Evolutionary conservation across 2,888 invertebrate species (phyloP).

Genomic region (Synergus itoensis): DNA sequence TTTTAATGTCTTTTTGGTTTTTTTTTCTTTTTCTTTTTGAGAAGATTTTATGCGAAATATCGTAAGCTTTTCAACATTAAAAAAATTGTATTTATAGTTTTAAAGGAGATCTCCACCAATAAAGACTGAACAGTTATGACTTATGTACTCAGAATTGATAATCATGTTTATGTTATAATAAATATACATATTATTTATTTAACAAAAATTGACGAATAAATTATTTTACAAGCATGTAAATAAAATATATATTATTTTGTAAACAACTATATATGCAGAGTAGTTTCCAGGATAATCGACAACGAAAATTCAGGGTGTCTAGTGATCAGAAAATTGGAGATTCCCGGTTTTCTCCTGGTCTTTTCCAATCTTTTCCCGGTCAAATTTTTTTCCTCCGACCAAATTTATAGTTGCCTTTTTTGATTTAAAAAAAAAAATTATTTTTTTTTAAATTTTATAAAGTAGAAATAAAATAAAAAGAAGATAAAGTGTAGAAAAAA

Average conservation of each 20-base stretch:
- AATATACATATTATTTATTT: not conserved
- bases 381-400: too few species aligned
- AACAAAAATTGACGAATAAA: not conserved
- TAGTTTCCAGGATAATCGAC: not conserved
- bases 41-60: not conserved
- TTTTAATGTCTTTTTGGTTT: too few species aligned
- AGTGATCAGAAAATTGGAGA: too few species aligned
- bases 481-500: too few species aligned
- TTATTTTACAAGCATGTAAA: not conserved
- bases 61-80: constrained; percentile 1
- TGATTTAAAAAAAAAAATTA: too few species aligned
- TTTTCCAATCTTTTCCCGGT: too few species aligned
- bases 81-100: not conserved
- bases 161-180: not conserved
- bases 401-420: too few species aligned
- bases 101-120: not conserved
- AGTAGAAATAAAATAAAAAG: too few species aligned
- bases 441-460: too few species aligned
- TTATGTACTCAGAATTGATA: not conserved
- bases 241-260: not conserved
- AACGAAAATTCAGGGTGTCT: too few species aligned
- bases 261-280: not conserved
- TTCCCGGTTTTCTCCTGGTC: too few species aligned
- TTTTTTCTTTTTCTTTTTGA: too few species aligned
- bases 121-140: constrained; percentile 7